Base-by-base conservation (phyloP, 2,888 invertebrate species). In the Mimas tiliae region DNA sequence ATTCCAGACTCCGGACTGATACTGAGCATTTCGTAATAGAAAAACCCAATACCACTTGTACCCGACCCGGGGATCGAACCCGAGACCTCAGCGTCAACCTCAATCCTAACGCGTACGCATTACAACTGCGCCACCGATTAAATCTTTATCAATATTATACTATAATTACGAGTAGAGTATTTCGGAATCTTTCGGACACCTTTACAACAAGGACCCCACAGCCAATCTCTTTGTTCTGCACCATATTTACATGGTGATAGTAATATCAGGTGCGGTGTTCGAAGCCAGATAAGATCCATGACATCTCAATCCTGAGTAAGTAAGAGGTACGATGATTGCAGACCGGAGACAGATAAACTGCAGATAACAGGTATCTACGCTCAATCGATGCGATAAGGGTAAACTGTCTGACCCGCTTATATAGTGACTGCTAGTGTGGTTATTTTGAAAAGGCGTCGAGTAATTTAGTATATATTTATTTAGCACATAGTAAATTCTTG, bases 371-470 rank as follows among this genome's bases (percentile, higher is more conserved):
- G 19, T 42, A 58, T 58, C 58, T 58, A 19, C 19, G 16, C 58
- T 58, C 58, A 58, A 58, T 58, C 58, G 58, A 58, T 42, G 42
- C 38, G 58, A 58, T 58, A 58, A 58, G 58, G 58, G 12, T 3
- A 58, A 58, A 19, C 42, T 58, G 58, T 38, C 42, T 42, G 58
- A 55, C 55, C 58, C 21, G 19, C 16, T 58, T 58, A 34, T n/a
- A 38, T 38, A 19, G 21, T 21, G 21, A 38, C 11, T 55, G 34
- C 55, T n/a, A 7, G 55, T 34, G 34, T 9, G n/a, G n/a, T 19
- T 52, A 27, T 27, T 27, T 27, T 27, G 27, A 27, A 27, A 11
- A 42, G 42, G 42, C 7, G 42, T 7, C 42, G 42, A 42, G 2
- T 42, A 11, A 42, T 7, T 11, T 45, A 1, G 14, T 45, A 12